Percentiles rank a stretch among this genome's conserved stretches.
These are phyloP conservation scores for Panorpa germanica DNA, from an alignment of 2,888 invertebrate genomes.

Conservation along the genomic window DNA sequence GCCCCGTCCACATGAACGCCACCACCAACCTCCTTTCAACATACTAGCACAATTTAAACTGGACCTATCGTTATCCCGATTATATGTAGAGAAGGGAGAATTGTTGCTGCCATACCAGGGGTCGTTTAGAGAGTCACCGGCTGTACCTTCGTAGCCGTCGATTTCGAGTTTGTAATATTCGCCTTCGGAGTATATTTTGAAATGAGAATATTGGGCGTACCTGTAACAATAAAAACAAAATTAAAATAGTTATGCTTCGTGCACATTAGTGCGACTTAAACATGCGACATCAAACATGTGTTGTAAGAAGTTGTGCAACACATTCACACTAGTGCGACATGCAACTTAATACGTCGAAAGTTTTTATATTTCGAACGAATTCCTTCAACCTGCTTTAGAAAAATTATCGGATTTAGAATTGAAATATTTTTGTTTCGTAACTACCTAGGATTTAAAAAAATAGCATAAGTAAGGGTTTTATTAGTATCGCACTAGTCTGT, in stretches of 20 bases:
- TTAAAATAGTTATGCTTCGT: constrained; percentile 5
- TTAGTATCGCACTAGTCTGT: too few species aligned
- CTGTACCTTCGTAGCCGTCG: constrained; percentile 80
- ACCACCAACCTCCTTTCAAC: constrained; percentile 92
- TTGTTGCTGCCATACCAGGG: constrained; percentile 90
- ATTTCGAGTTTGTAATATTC: constrained; percentile 86
- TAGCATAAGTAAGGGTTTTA: too few species aligned
- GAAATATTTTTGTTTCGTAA: too few species aligned
- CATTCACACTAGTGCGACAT: too few species aligned
- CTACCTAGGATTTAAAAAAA: too few species aligned
- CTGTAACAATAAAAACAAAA: constrained; percentile 25
- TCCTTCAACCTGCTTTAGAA: too few species aligned
- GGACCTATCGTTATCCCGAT: constrained; percentile 81
- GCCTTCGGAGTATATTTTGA: constrained; percentile 79
- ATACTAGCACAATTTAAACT: constrained; percentile 83
- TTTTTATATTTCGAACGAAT: too few species aligned
- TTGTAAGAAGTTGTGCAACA: too few species aligned
- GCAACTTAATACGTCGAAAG: too few species aligned
- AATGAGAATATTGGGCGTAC: constrained; percentile 79
- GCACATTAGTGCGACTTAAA: too few species aligned
- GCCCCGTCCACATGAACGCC: constrained; percentile 83
- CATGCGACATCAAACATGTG: too few species aligned
- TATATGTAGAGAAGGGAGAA: constrained; percentile 84
- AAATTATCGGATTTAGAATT: too few species aligned
- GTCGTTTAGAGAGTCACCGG: constrained; percentile 80